phyloP scores from a whole-genome alignment of 2,888 invertebrate species.

The Drosophila vallismaia region DNA sequence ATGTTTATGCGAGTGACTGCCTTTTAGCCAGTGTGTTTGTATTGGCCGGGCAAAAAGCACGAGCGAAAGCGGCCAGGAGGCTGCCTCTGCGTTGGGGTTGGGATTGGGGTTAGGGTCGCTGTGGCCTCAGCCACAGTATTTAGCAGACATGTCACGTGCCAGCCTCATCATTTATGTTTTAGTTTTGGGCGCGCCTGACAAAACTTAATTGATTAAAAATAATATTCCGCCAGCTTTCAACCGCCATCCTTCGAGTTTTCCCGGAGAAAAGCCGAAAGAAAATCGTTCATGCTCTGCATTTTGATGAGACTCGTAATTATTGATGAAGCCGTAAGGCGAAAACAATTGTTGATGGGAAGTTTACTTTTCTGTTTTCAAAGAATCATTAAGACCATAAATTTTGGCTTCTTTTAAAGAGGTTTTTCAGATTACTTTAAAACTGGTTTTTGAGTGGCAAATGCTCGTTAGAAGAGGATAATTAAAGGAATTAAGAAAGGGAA shows the following conservation, averaged over 20 bases:
- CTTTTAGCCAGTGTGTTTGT: background rate
- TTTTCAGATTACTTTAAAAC: background rate
- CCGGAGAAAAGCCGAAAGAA: constrained; percentile 15
- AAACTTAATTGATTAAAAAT: constrained; percentile 79
- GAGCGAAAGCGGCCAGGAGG: background rate
- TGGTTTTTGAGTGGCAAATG: background rate
- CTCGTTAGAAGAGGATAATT: too few relatives aligned
- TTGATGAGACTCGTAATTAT: constrained; percentile 54
- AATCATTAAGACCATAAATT: background rate
- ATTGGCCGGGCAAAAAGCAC: background rate
- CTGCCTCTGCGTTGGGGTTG: background rate
- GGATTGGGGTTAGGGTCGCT: background rate
- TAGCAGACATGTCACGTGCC: constrained; percentile 70
- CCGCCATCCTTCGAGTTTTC: constrained; percentile 10
- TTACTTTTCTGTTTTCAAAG: constrained; percentile 9
- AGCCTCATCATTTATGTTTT: constrained; percentile 68
- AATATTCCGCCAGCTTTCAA: constrained; percentile 50
- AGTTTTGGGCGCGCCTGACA: constrained; percentile 56
- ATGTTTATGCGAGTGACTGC: constrained; percentile 18
- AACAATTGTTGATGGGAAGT: constrained; percentile 13
- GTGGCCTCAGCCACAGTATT: constrained; percentile 33
- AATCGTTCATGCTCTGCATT: constrained; percentile 52
- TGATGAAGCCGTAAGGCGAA: constrained; percentile 20
- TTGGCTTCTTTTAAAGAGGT: background rate
- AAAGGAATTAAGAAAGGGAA: too few relatives aligned